These are phyloP conservation scores for Saccostrea echinata DNA, from an alignment of 1,140 invertebrate species.

Conservation along the genomic window DNA sequence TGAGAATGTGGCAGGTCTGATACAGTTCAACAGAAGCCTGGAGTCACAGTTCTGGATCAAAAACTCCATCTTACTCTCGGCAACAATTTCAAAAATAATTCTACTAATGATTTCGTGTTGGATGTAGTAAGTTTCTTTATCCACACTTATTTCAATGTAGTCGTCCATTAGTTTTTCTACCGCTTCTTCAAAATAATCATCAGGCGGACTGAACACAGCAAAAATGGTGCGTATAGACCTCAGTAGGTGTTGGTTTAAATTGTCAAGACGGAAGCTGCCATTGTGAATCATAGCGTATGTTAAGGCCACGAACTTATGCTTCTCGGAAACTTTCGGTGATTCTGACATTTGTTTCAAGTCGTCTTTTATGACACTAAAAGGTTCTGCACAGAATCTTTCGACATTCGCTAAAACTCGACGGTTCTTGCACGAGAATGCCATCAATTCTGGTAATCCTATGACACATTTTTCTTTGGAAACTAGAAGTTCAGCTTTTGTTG, in stretches of 20 bases:
- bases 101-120: slow-evolving; percentile 21
- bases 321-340: neutral
- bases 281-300: slow-evolving; percentile 21
- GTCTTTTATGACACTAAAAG: slow-evolving; percentile 17
- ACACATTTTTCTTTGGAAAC: slow-evolving; percentile 2
- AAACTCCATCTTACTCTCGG: neutral
- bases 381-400: slow-evolving; percentile 6
- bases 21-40: neutral
- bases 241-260: neutral
- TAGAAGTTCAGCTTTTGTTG: neutral
- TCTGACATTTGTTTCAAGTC: slow-evolving; percentile 22
- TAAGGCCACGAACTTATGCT: neutral
- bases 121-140: neutral
- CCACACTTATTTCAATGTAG: neutral
- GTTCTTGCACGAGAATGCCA: neutral
- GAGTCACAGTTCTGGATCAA: slow-evolving; percentile 1
- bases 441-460: slow-evolving; percentile 6
- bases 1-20: neutral
- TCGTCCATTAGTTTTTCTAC: neutral
- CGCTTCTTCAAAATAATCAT: slow-evolving; percentile 13
- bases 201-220: neutral
- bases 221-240: slow-evolving; percentile 3
- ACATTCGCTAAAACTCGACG: neutral
- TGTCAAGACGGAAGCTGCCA: neutral
- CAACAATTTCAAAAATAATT: slow-evolving; percentile 13